Conservation (phyloP, 2,888 invertebrate genomes). For the Cheilosia impressa region DNA sequence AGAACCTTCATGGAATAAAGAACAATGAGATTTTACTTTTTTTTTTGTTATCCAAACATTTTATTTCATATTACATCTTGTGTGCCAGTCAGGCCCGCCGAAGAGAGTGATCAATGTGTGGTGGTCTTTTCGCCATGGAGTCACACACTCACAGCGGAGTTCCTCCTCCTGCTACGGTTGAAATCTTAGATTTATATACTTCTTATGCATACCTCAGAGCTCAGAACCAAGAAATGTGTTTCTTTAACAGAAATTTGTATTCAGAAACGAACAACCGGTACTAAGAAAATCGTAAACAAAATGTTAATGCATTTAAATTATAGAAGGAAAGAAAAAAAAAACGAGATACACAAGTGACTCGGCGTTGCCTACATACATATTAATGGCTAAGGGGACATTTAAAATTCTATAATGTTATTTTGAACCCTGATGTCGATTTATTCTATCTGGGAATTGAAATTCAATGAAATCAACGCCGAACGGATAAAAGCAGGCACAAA, state of each 20-base stretch:
- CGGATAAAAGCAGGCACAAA: constrained; percentile 54
- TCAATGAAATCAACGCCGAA: constrained; percentile 72
- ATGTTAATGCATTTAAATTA: constrained; percentile 75
- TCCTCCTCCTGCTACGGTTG: constrained; percentile 43
- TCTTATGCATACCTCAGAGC: constrained; percentile 59
- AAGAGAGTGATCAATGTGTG: constrained; percentile 39
- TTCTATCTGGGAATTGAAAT: constrained; percentile 73
- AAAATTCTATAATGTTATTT: constrained; percentile 75
- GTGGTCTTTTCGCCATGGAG: constrained; percentile 19
- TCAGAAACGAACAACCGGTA: constrained; percentile 75
- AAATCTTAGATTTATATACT: constrained; percentile 59
- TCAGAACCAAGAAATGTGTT: constrained; percentile 49
- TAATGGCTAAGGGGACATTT: constrained; percentile 71
- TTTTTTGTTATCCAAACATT: constrained; percentile 64
- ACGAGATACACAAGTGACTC: constrained; percentile 30
- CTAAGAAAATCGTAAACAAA: constrained; percentile 76
- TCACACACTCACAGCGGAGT: constrained; percentile 31
- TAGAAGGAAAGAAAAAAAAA: constrained; percentile 51
- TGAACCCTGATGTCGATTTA: constrained; percentile 75
- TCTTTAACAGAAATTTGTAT: constrained; percentile 71
- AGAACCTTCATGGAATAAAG: constrained; percentile 60
- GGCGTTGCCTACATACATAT: constrained; percentile 68
- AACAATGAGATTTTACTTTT: constrained; percentile 52
- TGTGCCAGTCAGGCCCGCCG: constrained; percentile 40
- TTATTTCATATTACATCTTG: constrained; percentile 62